A percentile compares a stretch with the other conserved stretches of the same genome.
Conservation (phyloP, 2,113 vertebrate species). For the Trichomycterus rosablanca region DNA sequence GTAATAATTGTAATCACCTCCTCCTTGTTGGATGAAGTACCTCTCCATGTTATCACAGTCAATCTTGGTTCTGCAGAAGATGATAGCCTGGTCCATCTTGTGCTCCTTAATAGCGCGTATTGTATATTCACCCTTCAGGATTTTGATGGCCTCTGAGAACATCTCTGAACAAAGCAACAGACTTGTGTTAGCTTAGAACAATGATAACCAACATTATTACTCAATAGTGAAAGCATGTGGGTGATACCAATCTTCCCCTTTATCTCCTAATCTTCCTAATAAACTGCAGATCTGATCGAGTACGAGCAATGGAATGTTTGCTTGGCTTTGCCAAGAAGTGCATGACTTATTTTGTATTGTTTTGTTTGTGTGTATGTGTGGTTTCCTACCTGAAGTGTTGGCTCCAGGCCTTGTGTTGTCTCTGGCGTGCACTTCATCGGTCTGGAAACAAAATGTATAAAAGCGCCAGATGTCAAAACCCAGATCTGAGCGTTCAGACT, state of each 20-base stretch:
- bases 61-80: slow-evolving; percentile 97
- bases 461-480: too few relatives aligned
- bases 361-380: background rate
- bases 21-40: slow-evolving; percentile 91
- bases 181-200: too few relatives aligned
- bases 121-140: slow-evolving; percentile 91
- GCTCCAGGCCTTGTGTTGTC: slow-evolving; percentile 87
- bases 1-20: too few relatives aligned
- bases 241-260: too few relatives aligned
- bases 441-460: slow-evolving; percentile 60
- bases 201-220: too few relatives aligned
- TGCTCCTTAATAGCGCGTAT: slow-evolving; percentile 92
- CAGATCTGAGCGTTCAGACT: too few relatives aligned
- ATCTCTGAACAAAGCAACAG: slow-evolving; percentile 72
- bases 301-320: too few relatives aligned
- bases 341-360: too few relatives aligned
- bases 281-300: too few relatives aligned
- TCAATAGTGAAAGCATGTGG: too few relatives aligned
- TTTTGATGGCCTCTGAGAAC: slow-evolving; percentile 96
- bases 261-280: too few relatives aligned
- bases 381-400: slow-evolving; percentile 77
- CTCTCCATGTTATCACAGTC: slow-evolving; percentile 98
- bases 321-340: too few relatives aligned
- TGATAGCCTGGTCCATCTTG: slow-evolving; percentile 98
- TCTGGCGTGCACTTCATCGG: slow-evolving; percentile 93